A percentile compares a stretch with the other conserved stretches of the same genome.
phyloP scores from a whole-genome alignment of 1,140 invertebrate species.

The Gryllus bimaculatus region DNA sequence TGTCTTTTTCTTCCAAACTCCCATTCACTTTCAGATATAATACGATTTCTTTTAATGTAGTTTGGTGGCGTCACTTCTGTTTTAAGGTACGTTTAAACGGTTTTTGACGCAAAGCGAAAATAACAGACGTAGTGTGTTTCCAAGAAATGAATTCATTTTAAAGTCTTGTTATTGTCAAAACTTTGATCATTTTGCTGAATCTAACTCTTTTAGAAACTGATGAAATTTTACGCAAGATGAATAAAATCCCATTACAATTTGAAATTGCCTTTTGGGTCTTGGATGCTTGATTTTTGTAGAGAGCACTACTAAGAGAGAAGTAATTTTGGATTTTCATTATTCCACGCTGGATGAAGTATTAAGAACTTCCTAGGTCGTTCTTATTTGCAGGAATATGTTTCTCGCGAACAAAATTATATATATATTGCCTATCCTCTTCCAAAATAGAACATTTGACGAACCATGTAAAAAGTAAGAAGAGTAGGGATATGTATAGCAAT shows the following conservation, averaged over 20 bases:
- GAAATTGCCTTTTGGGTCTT: neutral
- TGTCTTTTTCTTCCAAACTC: neutral
- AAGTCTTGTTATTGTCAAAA: neutral
- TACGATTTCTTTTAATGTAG: slow-evolving; percentile 1
- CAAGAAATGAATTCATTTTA: neutral
- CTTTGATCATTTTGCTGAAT: neutral
- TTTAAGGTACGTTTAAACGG: neutral
- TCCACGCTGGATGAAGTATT: neutral
- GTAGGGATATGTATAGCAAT: no score
- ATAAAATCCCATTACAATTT: neutral
- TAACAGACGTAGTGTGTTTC: neutral
- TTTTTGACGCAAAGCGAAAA: neutral
- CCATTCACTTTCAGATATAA: neutral
- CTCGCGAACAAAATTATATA: no score
- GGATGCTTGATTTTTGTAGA: neutral
- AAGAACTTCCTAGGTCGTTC: neutral
- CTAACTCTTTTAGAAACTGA: neutral
- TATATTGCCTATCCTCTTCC: no score
- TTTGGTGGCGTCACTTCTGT: neutral
- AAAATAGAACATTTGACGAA: no score
- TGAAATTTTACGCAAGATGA: slow-evolving; percentile 1
- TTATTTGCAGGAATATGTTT: no score
- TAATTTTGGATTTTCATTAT: neutral
- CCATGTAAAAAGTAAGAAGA: no score
- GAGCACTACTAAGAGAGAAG: neutral